A percentile compares a stretch with the other conserved stretches of the same genome.
phyloP scores from a whole-genome alignment of 2,888 invertebrate genomes.

The Piscicola geometra region DNA sequence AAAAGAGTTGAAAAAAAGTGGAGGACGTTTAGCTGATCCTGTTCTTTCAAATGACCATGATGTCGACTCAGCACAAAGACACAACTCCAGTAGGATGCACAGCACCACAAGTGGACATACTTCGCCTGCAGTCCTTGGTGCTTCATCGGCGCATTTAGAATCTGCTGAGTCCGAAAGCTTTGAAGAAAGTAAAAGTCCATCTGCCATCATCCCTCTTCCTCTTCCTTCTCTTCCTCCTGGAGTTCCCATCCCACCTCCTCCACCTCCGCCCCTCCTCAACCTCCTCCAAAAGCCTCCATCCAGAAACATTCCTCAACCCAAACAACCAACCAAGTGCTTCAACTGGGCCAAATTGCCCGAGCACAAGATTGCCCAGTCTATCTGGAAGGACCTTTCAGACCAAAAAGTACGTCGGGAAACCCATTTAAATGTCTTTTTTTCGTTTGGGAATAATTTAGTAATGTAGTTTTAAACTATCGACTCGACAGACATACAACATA shows the following conservation, averaged over 20 bases:
- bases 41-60: neutral
- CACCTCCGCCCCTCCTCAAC: neutral
- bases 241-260: slow-evolving; percentile 42
- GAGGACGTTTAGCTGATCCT: neutral
- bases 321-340: slow-evolving; percentile 79
- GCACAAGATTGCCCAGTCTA: slow-evolving; percentile 81
- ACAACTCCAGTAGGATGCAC: neutral
- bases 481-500: no score
- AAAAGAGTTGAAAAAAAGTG: slow-evolving; percentile 12
- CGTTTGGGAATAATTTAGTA: no score
- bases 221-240: slow-evolving; percentile 32
- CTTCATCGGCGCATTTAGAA: neutral
- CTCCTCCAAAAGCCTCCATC: slow-evolving; percentile 38
- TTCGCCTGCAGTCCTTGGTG: neutral
- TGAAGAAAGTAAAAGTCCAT: neutral
- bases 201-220: slow-evolving; percentile 7
- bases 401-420: slow-evolving; percentile 59
- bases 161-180: neutral
- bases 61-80: neutral
- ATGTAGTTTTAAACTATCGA: no score
- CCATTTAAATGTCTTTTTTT: no score
- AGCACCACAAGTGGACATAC: neutral
- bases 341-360: slow-evolving; percentile 96
- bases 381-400: slow-evolving; percentile 91
- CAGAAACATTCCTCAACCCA: slow-evolving; percentile 86